Evolutionary conservation across 1,140 invertebrate genomes (phyloP).

Genomic region (Bombus impatiens): DNA sequence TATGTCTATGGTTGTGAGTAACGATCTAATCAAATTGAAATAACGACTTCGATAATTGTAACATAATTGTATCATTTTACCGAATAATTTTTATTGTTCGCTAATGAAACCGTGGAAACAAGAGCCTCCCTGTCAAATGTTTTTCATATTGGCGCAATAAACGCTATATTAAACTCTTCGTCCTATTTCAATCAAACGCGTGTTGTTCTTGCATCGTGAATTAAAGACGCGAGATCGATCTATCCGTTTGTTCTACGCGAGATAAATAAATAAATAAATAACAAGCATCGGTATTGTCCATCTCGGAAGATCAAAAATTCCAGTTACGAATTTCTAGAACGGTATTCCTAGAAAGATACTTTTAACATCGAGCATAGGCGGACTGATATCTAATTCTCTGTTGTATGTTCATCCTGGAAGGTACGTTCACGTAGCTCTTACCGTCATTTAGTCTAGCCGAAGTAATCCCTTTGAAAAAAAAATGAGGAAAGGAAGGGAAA

Average conservation of each 20-base stretch:
- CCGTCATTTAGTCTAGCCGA: background rate
- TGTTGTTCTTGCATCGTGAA: background rate
- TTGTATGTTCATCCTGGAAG: background rate
- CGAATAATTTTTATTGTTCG: background rate
- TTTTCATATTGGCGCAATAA: background rate
- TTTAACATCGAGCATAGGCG: background rate
- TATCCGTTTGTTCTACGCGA: background rate
- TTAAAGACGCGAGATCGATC: background rate
- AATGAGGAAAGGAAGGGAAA: no score
- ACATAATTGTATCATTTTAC: no score
- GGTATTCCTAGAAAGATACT: no score
- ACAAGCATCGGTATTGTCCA: background rate
- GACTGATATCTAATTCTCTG: slow-evolving; percentile 29
- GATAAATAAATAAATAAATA: background rate
- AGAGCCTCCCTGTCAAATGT: background rate
- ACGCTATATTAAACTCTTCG: background rate
- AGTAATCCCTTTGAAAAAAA: slow-evolving; percentile 13
- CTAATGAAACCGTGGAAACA: background rate
- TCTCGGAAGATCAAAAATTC: background rate
- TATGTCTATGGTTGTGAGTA: background rate
- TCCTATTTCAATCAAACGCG: background rate
- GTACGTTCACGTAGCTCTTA: background rate
- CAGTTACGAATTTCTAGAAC: background rate
- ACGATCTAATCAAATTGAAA: background rate
- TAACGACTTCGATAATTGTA: no score